These are phyloP conservation scores for Coleophora deauratella DNA, from an alignment of 2,888 invertebrate genomes.

Conservation along the genomic window DNA sequence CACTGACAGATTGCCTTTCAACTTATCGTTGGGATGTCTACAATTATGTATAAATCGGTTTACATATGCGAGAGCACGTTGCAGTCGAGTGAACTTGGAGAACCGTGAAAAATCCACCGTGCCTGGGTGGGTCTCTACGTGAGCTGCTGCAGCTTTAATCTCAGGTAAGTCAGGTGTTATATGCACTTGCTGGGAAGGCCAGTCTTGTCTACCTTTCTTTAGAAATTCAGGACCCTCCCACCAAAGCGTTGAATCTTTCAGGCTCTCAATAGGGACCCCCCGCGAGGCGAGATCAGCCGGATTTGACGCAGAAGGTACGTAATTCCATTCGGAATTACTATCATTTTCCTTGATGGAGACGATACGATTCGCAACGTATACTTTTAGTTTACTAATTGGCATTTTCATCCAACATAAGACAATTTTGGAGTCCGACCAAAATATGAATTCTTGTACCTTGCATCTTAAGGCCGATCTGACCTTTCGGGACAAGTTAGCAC, in stretches of 20 bases:
- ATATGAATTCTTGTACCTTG: conserved; percentile 6
- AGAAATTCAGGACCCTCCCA: conserved; percentile 2
- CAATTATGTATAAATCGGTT: too few species aligned
- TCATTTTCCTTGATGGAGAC: conserved; percentile 21
- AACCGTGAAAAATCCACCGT: too few species aligned
- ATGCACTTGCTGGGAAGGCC: neutral
- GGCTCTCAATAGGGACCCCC: conserved; percentile 1
- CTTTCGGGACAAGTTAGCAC: conserved; percentile 9
- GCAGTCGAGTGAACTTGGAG: too few species aligned
- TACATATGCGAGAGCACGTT: too few species aligned
- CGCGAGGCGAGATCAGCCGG: conserved; percentile 13
- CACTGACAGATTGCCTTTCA: neutral
- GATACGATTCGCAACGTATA: conserved; percentile 23
- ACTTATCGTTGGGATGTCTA: too few species aligned
- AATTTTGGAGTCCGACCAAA: conserved; percentile 26
- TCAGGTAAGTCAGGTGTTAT: neutral
- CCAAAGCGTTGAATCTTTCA: neutral
- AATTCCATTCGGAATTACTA: conserved; percentile 15
- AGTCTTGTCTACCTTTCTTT: neutral
- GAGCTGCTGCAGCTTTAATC: neutral
- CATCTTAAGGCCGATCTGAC: conserved; percentile 3
- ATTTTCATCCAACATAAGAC: conserved; percentile 24
- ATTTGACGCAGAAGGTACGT: conserved; percentile 15
- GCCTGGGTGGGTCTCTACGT: too few species aligned
- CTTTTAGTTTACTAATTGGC: conserved; percentile 17